Evolutionary conservation across 2,113 vertebrate genomes (phyloP), one percentile per base, ranked within the genome.

Genomic region (Psilopsiagon aurifrons): DNA sequence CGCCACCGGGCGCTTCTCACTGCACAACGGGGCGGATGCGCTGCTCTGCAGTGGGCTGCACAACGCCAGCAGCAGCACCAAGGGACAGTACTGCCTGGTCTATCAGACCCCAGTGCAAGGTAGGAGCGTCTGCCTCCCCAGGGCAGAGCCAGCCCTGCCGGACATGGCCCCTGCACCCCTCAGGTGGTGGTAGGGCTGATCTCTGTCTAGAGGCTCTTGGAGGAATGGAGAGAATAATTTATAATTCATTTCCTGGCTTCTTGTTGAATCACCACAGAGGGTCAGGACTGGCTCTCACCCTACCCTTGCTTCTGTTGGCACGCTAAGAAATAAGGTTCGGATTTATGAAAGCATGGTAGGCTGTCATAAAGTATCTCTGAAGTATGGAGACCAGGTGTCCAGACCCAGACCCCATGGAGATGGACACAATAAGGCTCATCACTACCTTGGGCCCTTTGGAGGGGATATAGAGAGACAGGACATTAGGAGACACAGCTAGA

Each of bases 91-190:
- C 93, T 98, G 98, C 62, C 97, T 98, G 68, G 99, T 99, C 83
- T 99, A 99, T 41, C 99, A 99, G 97, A 99, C 99, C 0, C 99
- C 99, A 0, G 98, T 99, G 86, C 99, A 99, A 96, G 99, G 99
- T 99, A 97, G 97, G 2, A 23, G 71, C 60, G 4, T 28, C 57
- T 4, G 62, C 49, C 54, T 3, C 4, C 15, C 85, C 49, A 27
- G 68, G 35, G 52, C n/a, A 19, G 52, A 29, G 17, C 54, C 64
- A 9, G 27, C 2, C 0, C 43, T 22, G 81, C 71, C 43, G 44
- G 6, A 11, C 15, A 15, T 1, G 28, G 49, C 35, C 78, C 52
- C 44, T 0, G 22, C 0, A 5, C 29, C 41, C 67, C 31, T 39
- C 5, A 55, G 22, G 57, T 71, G 3, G 49, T 0, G 6, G 57